Conservation (phyloP, 2,888 invertebrate species). For the Xylota segnis region DNA sequence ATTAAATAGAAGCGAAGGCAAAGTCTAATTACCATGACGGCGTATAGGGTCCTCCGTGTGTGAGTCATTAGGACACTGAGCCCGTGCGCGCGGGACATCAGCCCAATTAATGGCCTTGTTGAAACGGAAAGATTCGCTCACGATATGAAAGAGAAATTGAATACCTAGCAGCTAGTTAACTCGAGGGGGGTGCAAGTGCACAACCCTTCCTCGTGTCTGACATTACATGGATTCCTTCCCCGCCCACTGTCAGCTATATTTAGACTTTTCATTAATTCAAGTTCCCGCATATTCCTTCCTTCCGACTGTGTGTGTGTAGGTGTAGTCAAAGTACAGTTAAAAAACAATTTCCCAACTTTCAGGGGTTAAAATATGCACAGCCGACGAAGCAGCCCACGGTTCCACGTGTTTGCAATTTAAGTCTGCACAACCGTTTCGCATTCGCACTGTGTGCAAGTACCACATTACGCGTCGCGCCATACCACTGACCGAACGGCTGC, state of each 20-base stretch:
- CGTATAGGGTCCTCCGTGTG: slow-evolving; percentile 45
- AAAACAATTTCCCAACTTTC: slow-evolving; percentile 4
- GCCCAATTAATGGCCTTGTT: slow-evolving; percentile 67
- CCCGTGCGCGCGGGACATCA: slow-evolving; percentile 32
- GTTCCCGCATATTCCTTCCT: background rate
- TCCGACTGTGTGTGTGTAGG: background rate
- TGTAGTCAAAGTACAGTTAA: slow-evolving; percentile 7
- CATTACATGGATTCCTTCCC: background rate
- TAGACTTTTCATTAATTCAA: slow-evolving; percentile 21
- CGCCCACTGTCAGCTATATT: slow-evolving; percentile 21
- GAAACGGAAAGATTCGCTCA: slow-evolving; percentile 53
- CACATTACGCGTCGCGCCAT: background rate
- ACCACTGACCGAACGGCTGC: slow-evolving; percentile 11
- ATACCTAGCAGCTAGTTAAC: slow-evolving; percentile 3
- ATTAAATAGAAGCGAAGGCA: slow-evolving; percentile 71
- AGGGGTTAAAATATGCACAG: slow-evolving; percentile 12
- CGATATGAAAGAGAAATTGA: slow-evolving; percentile 52
- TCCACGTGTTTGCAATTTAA: slow-evolving; percentile 37
- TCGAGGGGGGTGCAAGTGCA: slow-evolving; percentile 37
- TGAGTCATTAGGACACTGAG: slow-evolving; percentile 71
- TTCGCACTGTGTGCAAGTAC: slow-evolving; percentile 1
- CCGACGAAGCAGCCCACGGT: background rate
- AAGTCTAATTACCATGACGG: slow-evolving; percentile 69
- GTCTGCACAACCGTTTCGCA: slow-evolving; percentile 15
- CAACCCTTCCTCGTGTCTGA: slow-evolving; percentile 37